A percentile compares a stretch with the other conserved stretches of the same genome.
phyloP scores from a whole-genome alignment of 2,888 invertebrate species.

The Spatulosminthurus flaviceps region DNA sequence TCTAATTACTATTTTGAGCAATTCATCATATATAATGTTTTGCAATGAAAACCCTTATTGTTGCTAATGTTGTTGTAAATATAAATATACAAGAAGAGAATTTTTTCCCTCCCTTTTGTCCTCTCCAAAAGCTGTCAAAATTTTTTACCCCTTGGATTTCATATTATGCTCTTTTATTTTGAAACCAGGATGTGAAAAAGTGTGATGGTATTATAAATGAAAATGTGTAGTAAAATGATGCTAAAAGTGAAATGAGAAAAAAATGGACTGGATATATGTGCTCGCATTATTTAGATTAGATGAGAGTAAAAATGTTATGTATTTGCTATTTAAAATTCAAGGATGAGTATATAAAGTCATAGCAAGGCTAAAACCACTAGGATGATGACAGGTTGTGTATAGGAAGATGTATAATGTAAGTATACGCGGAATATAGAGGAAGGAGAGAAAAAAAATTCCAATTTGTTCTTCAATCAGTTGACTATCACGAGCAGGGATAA shows the following conservation, averaged over 20 bases:
- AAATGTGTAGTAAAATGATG: background rate
- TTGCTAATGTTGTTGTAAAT: no score
- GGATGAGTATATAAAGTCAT: conserved; percentile 18
- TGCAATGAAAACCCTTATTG: no score
- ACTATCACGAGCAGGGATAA: conserved; percentile 26
- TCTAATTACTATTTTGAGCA: background rate
- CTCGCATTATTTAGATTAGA: background rate
- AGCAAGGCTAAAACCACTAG: background rate
- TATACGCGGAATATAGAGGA: no score
- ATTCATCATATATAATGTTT: background rate
- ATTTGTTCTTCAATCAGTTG: conserved; percentile 20
- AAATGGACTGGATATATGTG: background rate
- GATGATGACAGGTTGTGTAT: conserved; percentile 18
- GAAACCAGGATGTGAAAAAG: conserved; percentile 27
- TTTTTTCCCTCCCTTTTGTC: no score
- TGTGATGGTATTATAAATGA: background rate
- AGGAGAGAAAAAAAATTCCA: background rate
- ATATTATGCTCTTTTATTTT: conserved; percentile 2
- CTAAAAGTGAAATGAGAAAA: background rate
- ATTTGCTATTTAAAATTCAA: conserved; percentile 14
- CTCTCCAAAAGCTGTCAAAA: background rate
- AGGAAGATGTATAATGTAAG: conserved; percentile 7
- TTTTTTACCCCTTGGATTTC: background rate
- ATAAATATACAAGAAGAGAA: no score
- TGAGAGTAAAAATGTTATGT: background rate